Base-by-base conservation (phyloP, 2,113 vertebrate genomes). In the Rostratula benghalensis region DNA sequence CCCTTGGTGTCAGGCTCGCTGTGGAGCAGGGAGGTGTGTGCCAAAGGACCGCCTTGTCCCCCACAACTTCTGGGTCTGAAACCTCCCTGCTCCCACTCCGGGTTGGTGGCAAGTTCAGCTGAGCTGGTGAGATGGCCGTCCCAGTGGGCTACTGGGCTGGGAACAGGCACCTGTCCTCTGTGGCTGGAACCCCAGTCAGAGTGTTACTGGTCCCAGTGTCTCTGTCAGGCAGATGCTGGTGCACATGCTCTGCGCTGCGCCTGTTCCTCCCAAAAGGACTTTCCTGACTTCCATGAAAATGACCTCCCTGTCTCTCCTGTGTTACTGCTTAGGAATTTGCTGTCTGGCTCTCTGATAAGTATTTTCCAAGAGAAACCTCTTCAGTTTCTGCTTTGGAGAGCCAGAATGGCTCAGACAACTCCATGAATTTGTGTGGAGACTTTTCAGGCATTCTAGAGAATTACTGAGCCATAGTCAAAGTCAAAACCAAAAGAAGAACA, bases 1-100 rank as follows among this genome's bases (percentile, higher is more conserved):
- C 46, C 27, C 41, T 33, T 46, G 0, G 0, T 41, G 22, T 20
- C 4, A 1, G 6, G 23, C 7, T 3, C 1, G 37, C 7, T 24
- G 31, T 25, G 35, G 31, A 11, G 43, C 0, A 0, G 74, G 60
- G 43, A 25, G 23, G 24, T 1, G 0, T 2, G 1, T 41, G 35
- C 25, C 41, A 31, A 7, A 30, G 41, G 45, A 48, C 19, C 5
- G 3, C 35, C 63, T 9, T 28, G 31, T 53, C 11, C 37, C 46
- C 33, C 2, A 4, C 31, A 74, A 22, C 31, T 24, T 3, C 50
- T 33, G 30, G 14, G 5, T 9, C 28, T 45, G 24, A 50, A 53
- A 48, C 33, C 27, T 46, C 4, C 0, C 33, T 59, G 50, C 77
- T 43, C 56, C 3, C 2, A 3, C 37, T 54, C 43, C 20, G 5